Evolutionary conservation across 2,888 invertebrate species (phyloP), one percentile per base, ranked within the genome.

Genomic region (Acanthosepion lycidas): DNA sequence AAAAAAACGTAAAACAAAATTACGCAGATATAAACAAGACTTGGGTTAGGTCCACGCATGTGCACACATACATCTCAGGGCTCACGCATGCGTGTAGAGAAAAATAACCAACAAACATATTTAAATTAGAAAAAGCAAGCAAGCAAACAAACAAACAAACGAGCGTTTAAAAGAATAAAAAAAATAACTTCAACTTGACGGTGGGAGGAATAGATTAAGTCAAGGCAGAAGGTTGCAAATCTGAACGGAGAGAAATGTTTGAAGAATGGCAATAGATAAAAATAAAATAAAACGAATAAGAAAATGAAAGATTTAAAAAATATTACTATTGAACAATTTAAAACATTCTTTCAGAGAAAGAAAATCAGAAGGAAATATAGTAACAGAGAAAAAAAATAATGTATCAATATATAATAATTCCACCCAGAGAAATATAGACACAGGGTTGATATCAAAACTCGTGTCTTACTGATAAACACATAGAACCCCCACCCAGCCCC

Each of bases 151-250:
- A n/a, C 28, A 8, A 78, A 9, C 28, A 78, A 78, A 78, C 15
- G n/a, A n/a, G 78, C 78, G n/a, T n/a, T 78, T n/a, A 78, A 78
- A 78, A 78, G 78, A 78, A 59, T 15, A 26, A 59, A 59, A n/a
- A n/a, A 78, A 78, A 78, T 28, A 78, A n/a, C n/a, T 78, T 78
- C 59, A 59, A 23, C 59, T 59, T 78, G 9, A 78, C n/a, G n/a
- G 78, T n/a, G n/a, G n/a, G n/a, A 78, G n/a, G n/a, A 78, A 78
- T n/a, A n/a, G 78, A 78, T 78, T 78, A 78, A 78, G 78, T 78
- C 78, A 78, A n/a, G 78, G n/a, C 28, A 78, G 9, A n/a, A 78
- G 28, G 78, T 78, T 78, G 78, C 6, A 78, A 78, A n/a, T 78
- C 78, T 78, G 28, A 78, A 78, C 15, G n/a, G 78, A 78, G n/a